Evolutionary conservation across 2,113 vertebrate species (phyloP), one percentile per base, ranked within the genome.

Genomic region (Rhegmatorhina hoffmannsi): DNA sequence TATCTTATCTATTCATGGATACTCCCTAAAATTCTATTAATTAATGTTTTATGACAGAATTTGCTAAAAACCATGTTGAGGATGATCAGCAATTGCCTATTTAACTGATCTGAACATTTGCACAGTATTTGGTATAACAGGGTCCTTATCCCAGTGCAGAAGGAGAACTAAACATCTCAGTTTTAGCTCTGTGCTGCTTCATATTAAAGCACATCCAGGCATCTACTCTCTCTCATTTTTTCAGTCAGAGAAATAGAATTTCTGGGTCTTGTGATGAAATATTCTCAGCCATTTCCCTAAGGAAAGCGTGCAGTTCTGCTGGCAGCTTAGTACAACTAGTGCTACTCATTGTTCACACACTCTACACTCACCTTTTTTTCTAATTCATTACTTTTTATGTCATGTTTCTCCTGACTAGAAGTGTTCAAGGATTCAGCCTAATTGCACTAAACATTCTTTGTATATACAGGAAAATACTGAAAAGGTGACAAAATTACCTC

Each of bases 291-390:
- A 50, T 63, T 90, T 84, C 34, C 47, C 43, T 44, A 13, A 1
- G 49, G 6, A 31, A 3, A 92, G 14, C 16, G 7, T 20, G 20
- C 44, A 47, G 18, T 72, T 70, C 33, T 72, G n/a, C n/a, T 36
- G 34, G 14, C 9, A 74, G 64, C 34, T 70, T 33, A 89, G 46
- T 13, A 84, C 17, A 66, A 33, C n/a, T 33, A 34, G 9, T 63
- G 36, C 23, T 84, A 20, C 33, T 60, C 26, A 29, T 12, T 84
- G 7, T 31, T 84, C 8, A 77, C 56, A 69, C 1, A 4, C 25
- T 11, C 17, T 69, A n/a, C 17, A 64, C 1, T 24, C 1, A 46
- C 3, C 1, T 5, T 14, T 44, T n/a, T 11, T 2, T 44, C 25
- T 6, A n/a, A 50, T 33, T 60, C 13, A 56, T 34, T 58, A 40